Percentiles rank a stretch among this genome's conserved stretches.
These are phyloP conservation scores for Luehdorfia chinensis DNA, from an alignment of 1,140 invertebrate species.

Conservation along the genomic window DNA sequence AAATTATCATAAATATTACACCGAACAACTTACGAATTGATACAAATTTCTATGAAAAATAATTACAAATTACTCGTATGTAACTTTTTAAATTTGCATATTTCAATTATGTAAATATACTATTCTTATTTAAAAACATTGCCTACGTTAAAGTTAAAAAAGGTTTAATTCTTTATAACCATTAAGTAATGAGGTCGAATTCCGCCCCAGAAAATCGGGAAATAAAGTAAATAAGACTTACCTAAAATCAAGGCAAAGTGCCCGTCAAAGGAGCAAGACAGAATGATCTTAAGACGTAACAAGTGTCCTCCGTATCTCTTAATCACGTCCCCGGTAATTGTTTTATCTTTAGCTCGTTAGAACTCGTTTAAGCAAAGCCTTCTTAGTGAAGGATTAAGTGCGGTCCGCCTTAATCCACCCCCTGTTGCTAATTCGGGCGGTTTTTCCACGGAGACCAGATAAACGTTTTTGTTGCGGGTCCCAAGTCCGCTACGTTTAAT, in stretches of 20 bases:
- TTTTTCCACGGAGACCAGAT: conserved; percentile 72
- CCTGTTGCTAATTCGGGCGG: conserved; percentile 71
- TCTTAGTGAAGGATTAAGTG: conserved; percentile 76
- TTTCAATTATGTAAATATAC: too few species aligned
- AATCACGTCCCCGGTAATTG: conserved; percentile 73
- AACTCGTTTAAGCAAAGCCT: conserved; percentile 77
- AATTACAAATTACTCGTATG: too few species aligned
- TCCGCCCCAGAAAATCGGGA: conserved; percentile 25
- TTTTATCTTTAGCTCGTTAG: conserved; percentile 77
- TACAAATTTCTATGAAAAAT: too few species aligned
- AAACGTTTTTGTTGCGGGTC: conserved; percentile 68
- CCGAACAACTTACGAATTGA: too few species aligned
- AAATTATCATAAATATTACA: too few species aligned
- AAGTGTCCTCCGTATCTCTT: conserved; percentile 74
- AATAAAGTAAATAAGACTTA: conserved; percentile 28
- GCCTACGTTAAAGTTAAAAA: too few species aligned
- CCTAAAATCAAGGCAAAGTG: conserved; percentile 29
- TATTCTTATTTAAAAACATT: too few species aligned
- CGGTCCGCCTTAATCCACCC: conserved; percentile 72
- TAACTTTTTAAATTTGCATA: too few species aligned
- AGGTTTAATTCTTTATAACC: too few species aligned
- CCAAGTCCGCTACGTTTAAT: conserved; percentile 55
- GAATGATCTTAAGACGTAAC: conserved; percentile 65
- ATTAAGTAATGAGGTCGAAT: conserved; percentile 26
- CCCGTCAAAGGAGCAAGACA: conserved; percentile 36